Percentiles rank a stretch among this genome's conserved stretches.
Evolutionary conservation across 2,797 vertebrate genomes (phyloP).

Genomic region (Acanthurus lineatus): DNA sequence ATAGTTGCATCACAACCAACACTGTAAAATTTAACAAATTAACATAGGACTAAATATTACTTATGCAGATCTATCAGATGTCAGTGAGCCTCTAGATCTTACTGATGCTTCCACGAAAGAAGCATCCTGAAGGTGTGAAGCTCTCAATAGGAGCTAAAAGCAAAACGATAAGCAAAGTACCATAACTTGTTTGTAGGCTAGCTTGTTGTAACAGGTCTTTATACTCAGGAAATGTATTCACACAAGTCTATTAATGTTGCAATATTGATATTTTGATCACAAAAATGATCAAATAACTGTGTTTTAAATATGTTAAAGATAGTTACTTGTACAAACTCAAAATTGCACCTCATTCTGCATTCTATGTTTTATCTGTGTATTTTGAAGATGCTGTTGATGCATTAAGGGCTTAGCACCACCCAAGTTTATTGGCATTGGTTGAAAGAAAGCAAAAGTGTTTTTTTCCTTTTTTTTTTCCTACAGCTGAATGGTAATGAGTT

Average conservation of each 20-base stretch:
- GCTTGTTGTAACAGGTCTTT: not conserved
- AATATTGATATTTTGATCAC: not conserved
- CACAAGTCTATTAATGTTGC: not conserved
- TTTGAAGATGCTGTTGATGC: too few relatives aligned
- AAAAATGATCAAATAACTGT: not conserved
- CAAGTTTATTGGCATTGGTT: too few relatives aligned
- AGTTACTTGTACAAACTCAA: not conserved
- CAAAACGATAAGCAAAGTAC: not conserved
- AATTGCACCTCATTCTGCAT: not conserved
- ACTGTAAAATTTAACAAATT: not conserved
- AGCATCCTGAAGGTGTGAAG: not conserved
- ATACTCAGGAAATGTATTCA: not conserved
- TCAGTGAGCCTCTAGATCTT: not conserved
- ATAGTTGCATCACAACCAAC: not conserved
- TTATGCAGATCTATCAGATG: not conserved
- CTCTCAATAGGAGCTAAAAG: not conserved
- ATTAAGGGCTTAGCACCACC: too few relatives aligned
- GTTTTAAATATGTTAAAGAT: not conserved
- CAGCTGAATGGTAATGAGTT: too few relatives aligned
- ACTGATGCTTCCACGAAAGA: conserved; percentile 17
- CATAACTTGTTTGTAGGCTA: not conserved
- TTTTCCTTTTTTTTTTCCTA: too few relatives aligned
- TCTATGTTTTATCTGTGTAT: too few relatives aligned
- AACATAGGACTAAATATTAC: not conserved
- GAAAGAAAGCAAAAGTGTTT: too few relatives aligned